These are phyloP conservation scores for Alfaro cultratus DNA, from an alignment of 2,797 vertebrate species.

Conservation along the genomic window DNA sequence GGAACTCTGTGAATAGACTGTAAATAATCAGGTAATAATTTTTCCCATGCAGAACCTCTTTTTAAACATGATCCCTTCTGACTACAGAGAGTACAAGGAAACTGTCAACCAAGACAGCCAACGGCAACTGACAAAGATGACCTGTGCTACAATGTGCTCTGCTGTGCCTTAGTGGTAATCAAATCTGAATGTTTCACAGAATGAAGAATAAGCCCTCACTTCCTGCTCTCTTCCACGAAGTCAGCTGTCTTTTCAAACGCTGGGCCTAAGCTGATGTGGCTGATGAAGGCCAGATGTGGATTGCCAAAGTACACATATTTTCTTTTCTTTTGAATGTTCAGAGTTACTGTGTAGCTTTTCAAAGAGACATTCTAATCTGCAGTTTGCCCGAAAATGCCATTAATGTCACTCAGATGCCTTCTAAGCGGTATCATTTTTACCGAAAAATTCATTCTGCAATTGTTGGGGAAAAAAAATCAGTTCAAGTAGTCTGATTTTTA, in stretches of 20 bases:
- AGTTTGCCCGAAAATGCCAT: constrained; percentile 16
- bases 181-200: constrained; percentile 71
- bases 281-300: constrained; percentile 79
- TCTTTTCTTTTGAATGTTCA: constrained; percentile 44
- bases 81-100: neutral
- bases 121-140: constrained; percentile 31
- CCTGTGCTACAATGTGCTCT: constrained; percentile 28
- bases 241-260: constrained; percentile 72
- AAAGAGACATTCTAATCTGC: constrained; percentile 28
- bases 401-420: constrained; percentile 3
- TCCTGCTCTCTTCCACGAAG: constrained; percentile 71
- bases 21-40: neutral
- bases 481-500: neutral
- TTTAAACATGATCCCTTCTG: neutral
- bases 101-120: constrained; percentile 24
- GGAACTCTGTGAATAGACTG: neutral
- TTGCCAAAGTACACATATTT: constrained; percentile 35
- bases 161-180: constrained; percentile 62
- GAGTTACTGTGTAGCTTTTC: constrained; percentile 45
- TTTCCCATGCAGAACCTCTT: neutral
- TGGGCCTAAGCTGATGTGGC: constrained; percentile 57
- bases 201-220: constrained; percentile 67
- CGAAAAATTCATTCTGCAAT: neutral
- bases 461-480: neutral
- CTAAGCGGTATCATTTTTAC: neutral